phyloP scores from a whole-genome alignment of 2,888 invertebrate genomes.

The Allophyes oxyacanthae region DNA sequence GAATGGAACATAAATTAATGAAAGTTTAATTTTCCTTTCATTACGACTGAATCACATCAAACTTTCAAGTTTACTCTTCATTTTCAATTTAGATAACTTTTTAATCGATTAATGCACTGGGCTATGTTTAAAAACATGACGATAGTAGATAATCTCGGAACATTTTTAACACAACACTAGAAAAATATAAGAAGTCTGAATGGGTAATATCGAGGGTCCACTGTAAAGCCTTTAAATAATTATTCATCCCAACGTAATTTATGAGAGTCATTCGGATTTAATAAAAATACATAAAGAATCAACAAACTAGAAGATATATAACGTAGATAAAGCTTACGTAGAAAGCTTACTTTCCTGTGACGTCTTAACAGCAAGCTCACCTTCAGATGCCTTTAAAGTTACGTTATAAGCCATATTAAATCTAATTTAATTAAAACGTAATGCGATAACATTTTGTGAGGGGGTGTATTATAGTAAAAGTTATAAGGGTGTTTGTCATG shows the following conservation, averaged over 20 bases:
- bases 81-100: conserved; percentile 14
- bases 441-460: conserved; percentile 35
- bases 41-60: conserved; percentile 2
- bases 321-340: too few species aligned
- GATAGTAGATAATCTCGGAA: too few species aligned
- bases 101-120: too few species aligned
- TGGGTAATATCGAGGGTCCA: too few species aligned
- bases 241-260: too few species aligned
- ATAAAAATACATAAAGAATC: too few species aligned
- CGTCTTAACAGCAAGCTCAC: conserved; percentile 26
- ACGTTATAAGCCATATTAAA: conserved; percentile 23
- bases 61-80: conserved; percentile 1
- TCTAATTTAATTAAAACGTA: conserved; percentile 46
- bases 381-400: conserved; percentile 24
- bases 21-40: conserved; percentile 28
- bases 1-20: conserved; percentile 23
- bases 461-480: conserved; percentile 31
- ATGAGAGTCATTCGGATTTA: too few species aligned
- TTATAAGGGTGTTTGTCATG: conserved; percentile 21
- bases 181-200: too few species aligned
- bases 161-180: too few species aligned
- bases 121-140: too few species aligned
- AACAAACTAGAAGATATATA: too few species aligned
- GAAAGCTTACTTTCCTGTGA: conserved; percentile 19
- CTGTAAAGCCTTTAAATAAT: too few species aligned